Percentiles rank a stretch among this genome's conserved stretches.
Conservation (phyloP, 1,140 invertebrate genomes). For the Caenorhabditis remanei region DNA sequence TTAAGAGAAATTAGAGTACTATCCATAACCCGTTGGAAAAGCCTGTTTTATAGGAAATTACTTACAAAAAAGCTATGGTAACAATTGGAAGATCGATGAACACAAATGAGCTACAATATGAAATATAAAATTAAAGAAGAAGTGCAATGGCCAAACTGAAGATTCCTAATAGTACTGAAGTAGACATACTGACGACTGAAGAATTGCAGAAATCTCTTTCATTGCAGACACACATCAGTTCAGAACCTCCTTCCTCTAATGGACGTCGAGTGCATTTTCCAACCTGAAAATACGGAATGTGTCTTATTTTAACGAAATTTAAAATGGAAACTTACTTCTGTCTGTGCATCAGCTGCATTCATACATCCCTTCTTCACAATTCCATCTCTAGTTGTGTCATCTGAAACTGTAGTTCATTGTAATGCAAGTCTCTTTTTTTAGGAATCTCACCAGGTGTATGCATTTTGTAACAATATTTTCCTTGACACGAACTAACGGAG, state of each 20-base stretch:
- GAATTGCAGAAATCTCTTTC: conserved; percentile 26
- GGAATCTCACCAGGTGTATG: conserved; percentile 19
- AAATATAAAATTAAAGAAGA: background rate
- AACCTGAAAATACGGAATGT: background rate
- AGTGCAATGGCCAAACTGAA: background rate
- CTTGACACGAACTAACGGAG: background rate
- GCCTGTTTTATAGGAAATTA: background rate
- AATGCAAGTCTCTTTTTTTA: background rate
- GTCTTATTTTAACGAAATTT: background rate
- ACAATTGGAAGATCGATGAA: background rate
- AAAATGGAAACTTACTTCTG: background rate
- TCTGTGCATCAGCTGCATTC: conserved; percentile 36
- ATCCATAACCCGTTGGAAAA: background rate
- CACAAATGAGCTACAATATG: background rate
- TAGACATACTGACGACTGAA: background rate
- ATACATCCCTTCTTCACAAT: conserved; percentile 39
- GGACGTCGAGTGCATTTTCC: conserved; percentile 21
- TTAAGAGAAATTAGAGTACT: background rate
- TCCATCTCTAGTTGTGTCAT: conserved; percentile 6
- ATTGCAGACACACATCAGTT: conserved; percentile 40
- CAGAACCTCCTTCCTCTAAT: conserved; percentile 4
- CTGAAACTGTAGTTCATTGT: conserved; percentile 10
- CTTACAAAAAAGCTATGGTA: background rate
- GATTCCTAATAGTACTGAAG: background rate
- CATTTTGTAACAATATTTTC: conserved; percentile 49